phyloP scores from a whole-genome alignment of 2,113 vertebrate genomes.

The Pterocles gutturalis region DNA sequence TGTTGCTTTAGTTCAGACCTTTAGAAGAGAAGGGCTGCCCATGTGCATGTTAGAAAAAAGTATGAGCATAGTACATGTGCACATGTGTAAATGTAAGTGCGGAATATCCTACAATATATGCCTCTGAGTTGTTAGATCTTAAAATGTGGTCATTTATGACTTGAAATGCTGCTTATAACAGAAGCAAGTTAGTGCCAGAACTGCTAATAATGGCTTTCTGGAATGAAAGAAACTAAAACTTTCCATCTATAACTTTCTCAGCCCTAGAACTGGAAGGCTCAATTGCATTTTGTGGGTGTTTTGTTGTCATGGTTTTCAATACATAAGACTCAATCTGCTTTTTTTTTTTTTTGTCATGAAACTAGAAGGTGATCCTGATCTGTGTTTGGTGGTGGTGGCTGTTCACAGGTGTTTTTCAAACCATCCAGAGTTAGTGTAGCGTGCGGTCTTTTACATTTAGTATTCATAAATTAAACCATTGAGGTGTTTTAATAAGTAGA shows the following conservation, averaged over 20 bases:
- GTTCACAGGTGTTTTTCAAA: neutral
- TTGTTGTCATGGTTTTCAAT: neutral
- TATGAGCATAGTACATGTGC: fast-evolving
- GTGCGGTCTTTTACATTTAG: neutral
- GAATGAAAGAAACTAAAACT: neutral
- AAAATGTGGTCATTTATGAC: neutral
- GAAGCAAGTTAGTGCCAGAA: neutral
- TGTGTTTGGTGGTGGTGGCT: neutral
- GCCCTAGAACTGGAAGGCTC: neutral
- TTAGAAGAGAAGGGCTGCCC: neutral
- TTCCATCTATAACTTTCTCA: neutral
- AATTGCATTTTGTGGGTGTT: neutral
- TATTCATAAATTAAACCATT: neutral
- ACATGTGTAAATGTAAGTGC: neutral
- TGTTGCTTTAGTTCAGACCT: neutral
- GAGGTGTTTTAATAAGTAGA: neutral
- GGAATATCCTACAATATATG: neutral
- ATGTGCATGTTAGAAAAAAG: neutral
- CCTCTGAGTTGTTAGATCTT: neutral
- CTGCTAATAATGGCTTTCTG: neutral
- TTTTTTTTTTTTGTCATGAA: neutral
- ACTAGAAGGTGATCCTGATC: neutral
- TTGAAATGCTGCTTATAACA: neutral
- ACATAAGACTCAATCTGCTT: neutral
- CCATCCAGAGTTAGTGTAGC: neutral